Percentiles rank a stretch among this genome's conserved stretches.
Conservation (phyloP, 2,113 vertebrate species). For the Cervus canadensis region DNA sequence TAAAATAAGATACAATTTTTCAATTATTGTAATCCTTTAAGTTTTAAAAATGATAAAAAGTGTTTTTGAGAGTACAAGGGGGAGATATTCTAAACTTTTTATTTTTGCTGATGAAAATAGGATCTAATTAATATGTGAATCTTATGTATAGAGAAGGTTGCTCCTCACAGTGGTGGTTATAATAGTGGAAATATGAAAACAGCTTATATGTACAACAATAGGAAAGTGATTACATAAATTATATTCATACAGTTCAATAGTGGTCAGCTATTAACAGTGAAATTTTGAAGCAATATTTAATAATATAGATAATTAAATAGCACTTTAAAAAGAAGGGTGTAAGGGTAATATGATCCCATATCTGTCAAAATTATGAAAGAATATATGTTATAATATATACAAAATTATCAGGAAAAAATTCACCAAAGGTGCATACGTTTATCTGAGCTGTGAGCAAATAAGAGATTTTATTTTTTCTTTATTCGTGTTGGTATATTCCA, state of each 20-base stretch:
- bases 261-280: neutral
- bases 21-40: conserved; percentile 39
- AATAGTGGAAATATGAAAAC: neutral
- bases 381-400: neutral
- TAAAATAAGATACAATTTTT: conserved; percentile 21
- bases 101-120: neutral
- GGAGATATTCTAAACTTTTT: neutral
- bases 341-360: neutral
- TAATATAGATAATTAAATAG: neutral
- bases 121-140: neutral
- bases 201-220: neutral
- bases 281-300: neutral
- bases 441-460: neutral
- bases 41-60: neutral
- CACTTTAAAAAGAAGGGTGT: neutral
- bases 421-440: neutral
- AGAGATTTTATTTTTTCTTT: neutral
- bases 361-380: neutral
- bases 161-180: neutral
- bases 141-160: neutral
- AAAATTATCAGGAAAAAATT: neutral
- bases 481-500: neutral
- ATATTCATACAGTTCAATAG: neutral
- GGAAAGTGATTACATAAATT: neutral
- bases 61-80: neutral